These are phyloP conservation scores for Dallia pectoralis DNA, from an alignment of 2,797 vertebrate species.

Conservation along the genomic window DNA sequence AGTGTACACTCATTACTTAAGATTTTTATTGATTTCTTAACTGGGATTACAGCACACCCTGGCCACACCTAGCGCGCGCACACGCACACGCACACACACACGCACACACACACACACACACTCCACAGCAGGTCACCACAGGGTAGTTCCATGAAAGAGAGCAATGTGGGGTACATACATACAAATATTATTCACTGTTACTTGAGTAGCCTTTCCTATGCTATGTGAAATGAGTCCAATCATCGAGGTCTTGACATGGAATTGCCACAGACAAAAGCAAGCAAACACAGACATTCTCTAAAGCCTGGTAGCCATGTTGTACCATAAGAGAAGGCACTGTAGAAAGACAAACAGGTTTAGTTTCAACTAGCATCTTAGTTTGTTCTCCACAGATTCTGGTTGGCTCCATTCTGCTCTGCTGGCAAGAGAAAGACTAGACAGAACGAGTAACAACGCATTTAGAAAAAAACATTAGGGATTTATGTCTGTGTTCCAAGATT, in stretches of 20 bases:
- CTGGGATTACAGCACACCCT: background rate
- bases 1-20: background rate
- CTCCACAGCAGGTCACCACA: no score
- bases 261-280: background rate
- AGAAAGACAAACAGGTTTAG: background rate
- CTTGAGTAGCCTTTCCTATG: no score
- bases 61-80: background rate
- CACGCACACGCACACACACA: background rate
- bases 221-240: no score
- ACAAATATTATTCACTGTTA: no score
- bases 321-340: background rate
- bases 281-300: background rate
- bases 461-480: background rate
- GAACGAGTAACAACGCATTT: conserved; percentile 11
- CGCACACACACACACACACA: background rate
- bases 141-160: no score
- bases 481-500: background rate
- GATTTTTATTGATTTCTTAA: background rate
- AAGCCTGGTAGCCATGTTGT: background rate
- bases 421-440: background rate
- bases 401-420: background rate
- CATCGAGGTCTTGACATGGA: no score
- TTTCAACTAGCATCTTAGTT: background rate
- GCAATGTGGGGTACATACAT: no score
- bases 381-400: background rate